These are phyloP conservation scores for Spermophilus dauricus DNA, from an alignment of 2,113 vertebrate genomes.

Conservation along the genomic window DNA sequence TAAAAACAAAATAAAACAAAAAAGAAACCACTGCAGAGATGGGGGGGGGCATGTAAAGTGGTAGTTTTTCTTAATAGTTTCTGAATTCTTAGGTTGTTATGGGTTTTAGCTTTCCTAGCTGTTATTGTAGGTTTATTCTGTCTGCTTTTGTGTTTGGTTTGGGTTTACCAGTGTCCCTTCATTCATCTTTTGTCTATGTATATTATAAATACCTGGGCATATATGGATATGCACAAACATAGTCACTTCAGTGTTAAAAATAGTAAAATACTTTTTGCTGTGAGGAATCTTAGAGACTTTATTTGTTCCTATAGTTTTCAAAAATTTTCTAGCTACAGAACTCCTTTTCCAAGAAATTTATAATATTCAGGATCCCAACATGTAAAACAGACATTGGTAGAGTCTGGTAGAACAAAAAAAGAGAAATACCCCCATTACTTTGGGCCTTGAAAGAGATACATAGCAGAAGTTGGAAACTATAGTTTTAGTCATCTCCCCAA, in stretches of 20 bases:
- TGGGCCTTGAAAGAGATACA: neutral
- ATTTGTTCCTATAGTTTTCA: neutral
- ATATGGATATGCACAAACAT: neutral
- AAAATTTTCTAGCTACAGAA: neutral
- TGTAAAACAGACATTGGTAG: constrained; percentile 15
- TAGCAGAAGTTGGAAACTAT: neutral
- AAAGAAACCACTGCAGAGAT: too few species aligned
- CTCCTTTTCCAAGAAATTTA: neutral
- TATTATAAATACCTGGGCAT: constrained; percentile 8
- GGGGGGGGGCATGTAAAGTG: too few species aligned
- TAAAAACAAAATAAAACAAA: neutral
- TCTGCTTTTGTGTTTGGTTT: neutral
- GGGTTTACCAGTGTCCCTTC: neutral
- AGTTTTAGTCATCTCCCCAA: neutral
- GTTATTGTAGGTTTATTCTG: neutral
- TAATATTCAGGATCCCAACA: neutral
- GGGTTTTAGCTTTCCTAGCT: neutral
- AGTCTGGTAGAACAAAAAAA: constrained; percentile 12
- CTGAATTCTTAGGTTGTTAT: neutral
- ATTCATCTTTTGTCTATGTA: neutral
- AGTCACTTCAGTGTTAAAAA: neutral
- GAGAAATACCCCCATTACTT: neutral
- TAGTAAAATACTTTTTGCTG: neutral
- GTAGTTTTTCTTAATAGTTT: constrained; percentile 14
- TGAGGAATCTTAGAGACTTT: neutral